Conservation (phyloP, 2,888 invertebrate genomes). For the Lepidocyrtinus sp. region DNA sequence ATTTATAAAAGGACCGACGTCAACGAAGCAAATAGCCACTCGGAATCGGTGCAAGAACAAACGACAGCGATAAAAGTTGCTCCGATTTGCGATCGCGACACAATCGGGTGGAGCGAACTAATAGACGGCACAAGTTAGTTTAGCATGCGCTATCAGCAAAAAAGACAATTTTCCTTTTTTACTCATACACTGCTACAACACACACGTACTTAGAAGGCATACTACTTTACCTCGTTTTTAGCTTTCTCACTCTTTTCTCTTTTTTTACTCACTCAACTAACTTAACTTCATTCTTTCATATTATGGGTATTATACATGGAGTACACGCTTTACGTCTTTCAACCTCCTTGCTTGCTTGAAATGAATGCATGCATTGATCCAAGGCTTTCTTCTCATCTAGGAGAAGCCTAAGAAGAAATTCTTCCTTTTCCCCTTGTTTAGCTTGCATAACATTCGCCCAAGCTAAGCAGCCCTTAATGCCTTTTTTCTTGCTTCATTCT, state of each 20-base stretch:
- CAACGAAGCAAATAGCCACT: conserved; percentile 70
- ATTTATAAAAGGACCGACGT: conserved; percentile 70
- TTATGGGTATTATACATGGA: no score
- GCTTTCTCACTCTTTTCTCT: conserved; percentile 53
- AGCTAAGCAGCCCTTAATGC: conserved; percentile 39
- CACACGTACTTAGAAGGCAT: conserved; percentile 21
- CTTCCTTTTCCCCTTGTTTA: no score
- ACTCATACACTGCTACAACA: conserved; percentile 31
- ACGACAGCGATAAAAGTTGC: conserved; percentile 70
- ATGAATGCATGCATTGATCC: no score
- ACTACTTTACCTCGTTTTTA: conserved; percentile 43
- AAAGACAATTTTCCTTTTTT: conserved; percentile 67
- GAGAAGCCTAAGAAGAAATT: no score
- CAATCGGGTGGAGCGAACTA: conserved; percentile 70
- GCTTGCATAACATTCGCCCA: conserved; percentile 48
- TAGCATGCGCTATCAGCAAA: conserved; percentile 70
- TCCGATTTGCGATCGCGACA: conserved; percentile 70
- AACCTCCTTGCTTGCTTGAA: no score
- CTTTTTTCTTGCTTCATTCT: conserved; percentile 17
- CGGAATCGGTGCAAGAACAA: conserved; percentile 70
- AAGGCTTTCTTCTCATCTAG: no score
- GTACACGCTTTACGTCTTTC: no score
- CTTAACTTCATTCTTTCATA: no score
- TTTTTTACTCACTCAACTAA: conserved; percentile 30
- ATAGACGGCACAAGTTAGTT: conserved; percentile 70